Evolutionary conservation across 2,113 vertebrate species (phyloP), one percentile per base, ranked within the genome.

Genomic region (Vireo altiloquus): DNA sequence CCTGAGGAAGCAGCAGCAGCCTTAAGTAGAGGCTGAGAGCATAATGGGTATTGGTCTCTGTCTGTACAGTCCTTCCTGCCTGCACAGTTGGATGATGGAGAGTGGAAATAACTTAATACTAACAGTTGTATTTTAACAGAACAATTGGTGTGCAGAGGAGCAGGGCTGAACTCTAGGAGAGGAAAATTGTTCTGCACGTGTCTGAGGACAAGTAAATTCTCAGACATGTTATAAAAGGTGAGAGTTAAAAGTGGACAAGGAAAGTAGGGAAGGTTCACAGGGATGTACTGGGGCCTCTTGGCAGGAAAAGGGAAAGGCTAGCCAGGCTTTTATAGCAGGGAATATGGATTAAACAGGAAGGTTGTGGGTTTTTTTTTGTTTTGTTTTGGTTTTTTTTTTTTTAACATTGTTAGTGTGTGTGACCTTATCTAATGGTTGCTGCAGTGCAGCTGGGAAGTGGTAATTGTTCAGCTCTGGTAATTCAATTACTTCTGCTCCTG

Each of bases 81-180:
- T 77, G 7, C 35, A 7, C 20, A 8, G 39, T 11, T 3, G 3
- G 60, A 25, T 54, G 80, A 78, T 95, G 76, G 59, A 89, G 64
- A 64, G 39, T 66, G 68, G 59, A 47, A 93, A 56, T 94, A 88
- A 81, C 15, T 88, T 46, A 33, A 3, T 42, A 11, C 44, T 52
- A 33, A 44, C 46, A 59, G 75, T 56, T 87, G 24, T 82, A 40
- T 88, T 95, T 95, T 95, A 87, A 72, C 70, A 91, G 90, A 71
- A 71, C 35, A 57, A 89, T 25, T 60, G 84, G 27, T 1, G 2
- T 75, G 87, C 74, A 83, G 79, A 93, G 72, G 64, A 90, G 76
- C 68, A 47, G 71, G 82, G 60, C 64, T 92, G 56, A 93, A 53
- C 76, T 78, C 19, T n/a, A 47, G 40, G 50, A 27, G 30, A 59